These are phyloP conservation scores for Salmo trutta DNA, from an alignment of 2,797 vertebrate species.

Conservation along the genomic window DNA sequence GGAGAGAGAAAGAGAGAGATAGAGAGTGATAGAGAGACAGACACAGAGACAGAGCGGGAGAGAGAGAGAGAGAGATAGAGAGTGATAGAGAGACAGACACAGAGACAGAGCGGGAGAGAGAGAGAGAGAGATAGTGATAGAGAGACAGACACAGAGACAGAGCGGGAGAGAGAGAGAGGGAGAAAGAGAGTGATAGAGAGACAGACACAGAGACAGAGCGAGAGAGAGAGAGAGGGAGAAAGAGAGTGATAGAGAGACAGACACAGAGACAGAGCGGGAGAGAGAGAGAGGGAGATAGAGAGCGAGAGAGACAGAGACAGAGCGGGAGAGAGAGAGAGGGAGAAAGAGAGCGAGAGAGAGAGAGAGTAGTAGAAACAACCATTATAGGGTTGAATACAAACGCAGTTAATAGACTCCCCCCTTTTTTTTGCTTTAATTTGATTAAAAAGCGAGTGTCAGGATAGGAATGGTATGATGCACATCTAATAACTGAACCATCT, in stretches of 20 bases:
- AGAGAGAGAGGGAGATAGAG: neutral
- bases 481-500: conserved; percentile 99
- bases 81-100: too few species aligned
- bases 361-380: conserved; percentile 28
- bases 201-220: neutral
- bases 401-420: conserved; percentile 81
- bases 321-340: neutral
- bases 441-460: conserved; percentile 98
- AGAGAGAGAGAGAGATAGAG: too few species aligned
- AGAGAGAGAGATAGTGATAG: too few species aligned
- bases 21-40: too few species aligned
- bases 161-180: too few species aligned
- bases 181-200: neutral
- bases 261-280: neutral
- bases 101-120: neutral
- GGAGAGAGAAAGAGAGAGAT: neutral
- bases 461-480: conserved; percentile 94
- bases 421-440: conserved; percentile 92
- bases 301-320: neutral
- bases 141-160: too few species aligned
- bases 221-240: neutral
- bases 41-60: neutral
- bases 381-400: conserved; percentile 82
- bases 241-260: too few species aligned
- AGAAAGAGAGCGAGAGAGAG: fast-evolving